Evolutionary conservation across 2,888 invertebrate species (phyloP).

Genomic region (Tanypteryx hageni): DNA sequence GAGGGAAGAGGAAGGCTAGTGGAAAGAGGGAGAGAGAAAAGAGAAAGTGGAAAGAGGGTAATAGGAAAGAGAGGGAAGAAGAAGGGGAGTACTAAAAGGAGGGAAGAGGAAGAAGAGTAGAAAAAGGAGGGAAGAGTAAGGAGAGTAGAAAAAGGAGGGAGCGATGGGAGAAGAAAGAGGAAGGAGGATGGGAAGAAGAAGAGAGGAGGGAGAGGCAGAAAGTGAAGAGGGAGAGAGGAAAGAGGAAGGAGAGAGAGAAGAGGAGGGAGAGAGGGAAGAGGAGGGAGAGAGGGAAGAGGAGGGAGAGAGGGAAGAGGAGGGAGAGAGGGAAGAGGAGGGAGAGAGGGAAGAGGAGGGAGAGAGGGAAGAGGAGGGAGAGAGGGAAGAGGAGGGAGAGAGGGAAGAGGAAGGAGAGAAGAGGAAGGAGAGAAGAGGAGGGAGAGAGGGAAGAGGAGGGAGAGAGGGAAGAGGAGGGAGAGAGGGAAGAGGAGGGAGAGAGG

Average conservation of each 20-base stretch:
- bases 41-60: neutral
- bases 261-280: neutral
- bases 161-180: too few species aligned
- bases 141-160: too few species aligned
- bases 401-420: neutral
- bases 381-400: neutral
- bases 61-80: neutral
- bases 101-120: neutral
- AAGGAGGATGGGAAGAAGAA: neutral
- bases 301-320: neutral
- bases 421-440: neutral
- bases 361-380: neutral
- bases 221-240: neutral
- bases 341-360: too few species aligned
- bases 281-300: neutral
- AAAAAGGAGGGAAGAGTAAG: neutral
- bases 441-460: neutral
- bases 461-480: neutral
- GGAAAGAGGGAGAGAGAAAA: neutral
- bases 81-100: too few species aligned
- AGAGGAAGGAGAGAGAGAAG: neutral
- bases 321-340: neutral
- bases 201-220: neutral
- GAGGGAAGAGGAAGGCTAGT: neutral
- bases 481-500: too few species aligned